phyloP scores from a whole-genome alignment of 2,113 vertebrate species.

The Crotalus horridus region DNA sequence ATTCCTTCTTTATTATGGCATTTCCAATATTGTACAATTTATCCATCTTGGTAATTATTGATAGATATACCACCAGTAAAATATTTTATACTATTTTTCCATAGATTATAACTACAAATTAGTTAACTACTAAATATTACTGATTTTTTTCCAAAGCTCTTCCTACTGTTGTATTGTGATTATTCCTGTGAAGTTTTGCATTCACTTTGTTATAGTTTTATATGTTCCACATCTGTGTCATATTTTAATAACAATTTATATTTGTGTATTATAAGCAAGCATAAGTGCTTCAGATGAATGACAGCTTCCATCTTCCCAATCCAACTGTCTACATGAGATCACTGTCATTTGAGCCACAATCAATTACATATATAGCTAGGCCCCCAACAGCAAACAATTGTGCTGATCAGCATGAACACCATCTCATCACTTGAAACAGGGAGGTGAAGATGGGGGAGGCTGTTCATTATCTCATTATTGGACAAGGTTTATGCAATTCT shows the following conservation, averaged over 20 bases:
- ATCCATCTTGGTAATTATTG: no score
- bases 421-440: not conserved
- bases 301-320: not conserved
- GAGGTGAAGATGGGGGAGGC: not conserved
- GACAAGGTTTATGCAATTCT: not conserved
- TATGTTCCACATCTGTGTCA: not conserved
- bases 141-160: not conserved
- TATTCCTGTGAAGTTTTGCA: not conserved
- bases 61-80: no score
- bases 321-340: not conserved
- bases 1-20: no score
- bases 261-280: not conserved
- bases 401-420: not conserved
- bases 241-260: not conserved
- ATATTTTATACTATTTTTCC: no score
- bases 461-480: not conserved
- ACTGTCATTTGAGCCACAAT: not conserved
- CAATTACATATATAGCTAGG: not conserved
- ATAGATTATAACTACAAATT: not conserved
- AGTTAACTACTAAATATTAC: not conserved
- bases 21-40: no score
- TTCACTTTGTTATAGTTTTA: not conserved
- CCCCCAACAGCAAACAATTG: not conserved
- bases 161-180: not conserved
- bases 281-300: not conserved